Base-by-base conservation (phyloP, 2,888 invertebrate species). In the Drosophila differens region DNA sequence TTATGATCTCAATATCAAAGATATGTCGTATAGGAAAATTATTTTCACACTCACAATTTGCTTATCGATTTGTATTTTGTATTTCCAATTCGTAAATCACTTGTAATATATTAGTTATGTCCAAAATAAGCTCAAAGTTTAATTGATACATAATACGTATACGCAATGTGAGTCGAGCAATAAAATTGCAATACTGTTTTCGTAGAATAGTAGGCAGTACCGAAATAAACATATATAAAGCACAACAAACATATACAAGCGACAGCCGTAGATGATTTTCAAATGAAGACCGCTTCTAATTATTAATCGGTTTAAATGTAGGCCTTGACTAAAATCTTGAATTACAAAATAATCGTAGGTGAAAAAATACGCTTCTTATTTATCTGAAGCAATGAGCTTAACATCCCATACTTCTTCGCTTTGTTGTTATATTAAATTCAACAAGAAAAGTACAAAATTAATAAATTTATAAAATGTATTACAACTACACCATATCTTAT, bases 211-310 rank as follows among this genome's bases (percentile, higher is more conserved):
- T 33, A 7, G 32, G 12, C 32, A 4, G 16, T 19, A 49, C 14
- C 12, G n/a, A 28, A 30, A 30, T 16, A 61, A 61, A 52, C 37
- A 4, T n/a, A 33, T 33, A 39, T 41, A 12, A 35, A 66, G 22
- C 33, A 19, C 52, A 52, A 35, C 51, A 39, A 32, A 39, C 39
- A 22, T 14, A 16, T 28, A 12, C 30, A 70, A 60, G 7, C 33
- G 70, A 60, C 71, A 55, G 32, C 60, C 70, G 30, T 25, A 28
- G 4, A 41, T 39, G 58, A 55, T 41, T 59, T 28, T 19, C 44
- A 49, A 39, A 47, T 70, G 71, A 53, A 54, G 30, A 49, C 39
- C 71, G 54, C 25, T 53, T 39, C 60, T 60, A 70, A 70, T 70
- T 60, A 32, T 33, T 54, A 70, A 70, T 60, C 71, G 71, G 54